These are phyloP conservation scores for Drosophila anceps DNA, from an alignment of 2,888 invertebrate genomes.

Conservation along the genomic window DNA sequence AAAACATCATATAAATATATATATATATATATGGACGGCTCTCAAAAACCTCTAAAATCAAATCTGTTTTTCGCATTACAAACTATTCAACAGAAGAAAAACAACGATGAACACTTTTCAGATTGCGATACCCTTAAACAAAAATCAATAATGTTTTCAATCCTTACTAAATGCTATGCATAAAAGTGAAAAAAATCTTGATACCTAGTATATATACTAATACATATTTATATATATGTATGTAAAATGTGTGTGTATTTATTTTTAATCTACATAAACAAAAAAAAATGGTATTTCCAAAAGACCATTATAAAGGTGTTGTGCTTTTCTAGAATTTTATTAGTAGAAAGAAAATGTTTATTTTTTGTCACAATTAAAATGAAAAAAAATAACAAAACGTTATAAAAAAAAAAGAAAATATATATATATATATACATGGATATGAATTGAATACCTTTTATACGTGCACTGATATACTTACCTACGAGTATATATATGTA, in stretches of 20 bases:
- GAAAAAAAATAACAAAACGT: conserved; percentile 44
- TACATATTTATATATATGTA: conserved; percentile 47
- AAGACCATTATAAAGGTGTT: conserved; percentile 85
- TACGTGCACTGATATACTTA: conserved; percentile 83
- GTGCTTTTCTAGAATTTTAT: conserved; percentile 84
- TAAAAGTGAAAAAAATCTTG: conserved; percentile 61
- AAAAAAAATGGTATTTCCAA: conserved; percentile 82
- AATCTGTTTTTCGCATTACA: conserved; percentile 22
- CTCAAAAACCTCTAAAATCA: conserved; percentile 40
- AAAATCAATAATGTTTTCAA: conserved; percentile 58
- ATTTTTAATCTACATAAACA: conserved; percentile 72
- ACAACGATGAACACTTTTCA: conserved; percentile 35
- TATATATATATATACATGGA: conserved; percentile 67
- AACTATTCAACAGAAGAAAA: conserved; percentile 17
- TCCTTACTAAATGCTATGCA: conserved; percentile 69
- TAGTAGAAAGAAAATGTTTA: conserved; percentile 77
- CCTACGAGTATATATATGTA: conserved; percentile 63
- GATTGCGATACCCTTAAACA: conserved; percentile 15
- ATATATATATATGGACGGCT: conserved; percentile 18
- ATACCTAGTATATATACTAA: conserved; percentile 63
- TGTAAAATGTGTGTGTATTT: conserved; percentile 76
- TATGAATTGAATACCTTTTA: conserved; percentile 79
- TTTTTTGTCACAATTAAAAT: conserved; percentile 74
- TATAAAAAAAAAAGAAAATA: conserved; percentile 37
- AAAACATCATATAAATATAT: conserved; percentile 13